phyloP scores from a whole-genome alignment of 1,140 invertebrate species.

The Phymastichus coffea region DNA sequence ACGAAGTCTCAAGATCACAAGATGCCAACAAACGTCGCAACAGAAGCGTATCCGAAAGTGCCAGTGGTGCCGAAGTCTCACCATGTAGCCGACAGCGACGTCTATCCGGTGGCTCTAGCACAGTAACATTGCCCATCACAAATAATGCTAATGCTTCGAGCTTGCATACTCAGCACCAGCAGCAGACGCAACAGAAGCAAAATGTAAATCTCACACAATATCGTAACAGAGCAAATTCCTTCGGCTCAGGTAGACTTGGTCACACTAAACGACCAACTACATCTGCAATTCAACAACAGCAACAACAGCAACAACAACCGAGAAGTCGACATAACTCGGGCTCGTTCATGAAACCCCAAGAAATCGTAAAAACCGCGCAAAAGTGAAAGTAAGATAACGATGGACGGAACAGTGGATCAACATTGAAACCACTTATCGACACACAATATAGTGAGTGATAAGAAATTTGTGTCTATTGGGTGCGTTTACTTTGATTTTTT shows the following conservation, averaged over 20 bases:
- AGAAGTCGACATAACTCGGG: slow-evolving; percentile 44
- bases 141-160: slow-evolving; percentile 24
- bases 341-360: slow-evolving; percentile 39
- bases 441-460: not conserved
- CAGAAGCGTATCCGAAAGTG: slow-evolving; percentile 63
- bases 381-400: slow-evolving; percentile 6
- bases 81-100: slow-evolving; percentile 44
- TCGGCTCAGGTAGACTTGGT: slow-evolving; percentile 47
- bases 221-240: slow-evolving; percentile 46
- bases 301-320: slow-evolving; percentile 30
- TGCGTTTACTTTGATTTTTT: slow-evolving; percentile 5
- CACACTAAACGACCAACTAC: slow-evolving; percentile 36
- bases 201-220: slow-evolving; percentile 42
- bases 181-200: slow-evolving; percentile 35
- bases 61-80: slow-evolving; percentile 40
- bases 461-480: not conserved
- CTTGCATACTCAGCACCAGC: slow-evolving; percentile 30
- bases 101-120: slow-evolving; percentile 49
- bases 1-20: slow-evolving; percentile 55
- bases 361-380: slow-evolving; percentile 33
- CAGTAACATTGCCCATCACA: slow-evolving; percentile 40
- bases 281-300: slow-evolving; percentile 19
- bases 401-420: not conserved
- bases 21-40: slow-evolving; percentile 56
- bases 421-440: not conserved